Evolutionary conservation across 2,888 invertebrate species (phyloP).

Genomic region (Halictus ligatus): DNA sequence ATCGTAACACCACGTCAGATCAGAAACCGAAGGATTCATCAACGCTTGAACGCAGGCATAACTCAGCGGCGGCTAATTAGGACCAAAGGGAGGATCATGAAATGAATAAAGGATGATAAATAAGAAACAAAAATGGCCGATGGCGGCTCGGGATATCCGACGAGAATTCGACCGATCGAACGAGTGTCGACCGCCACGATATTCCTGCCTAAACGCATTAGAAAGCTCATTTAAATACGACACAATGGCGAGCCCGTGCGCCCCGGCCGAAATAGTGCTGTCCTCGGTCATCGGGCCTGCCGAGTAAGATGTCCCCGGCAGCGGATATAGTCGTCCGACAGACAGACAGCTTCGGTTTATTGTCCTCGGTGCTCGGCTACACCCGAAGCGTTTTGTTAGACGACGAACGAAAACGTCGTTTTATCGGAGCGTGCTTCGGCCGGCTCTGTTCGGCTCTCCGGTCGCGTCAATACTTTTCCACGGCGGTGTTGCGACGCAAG

Average conservation of each 20-base stretch:
- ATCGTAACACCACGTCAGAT: too few relatives aligned
- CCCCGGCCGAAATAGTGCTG: conserved; percentile 67
- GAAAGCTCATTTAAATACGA: conserved; percentile 81
- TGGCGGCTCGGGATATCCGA: too few relatives aligned
- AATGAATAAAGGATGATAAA: too few relatives aligned
- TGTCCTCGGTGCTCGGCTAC: not conserved
- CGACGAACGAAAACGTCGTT: not conserved
- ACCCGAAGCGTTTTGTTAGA: not conserved
- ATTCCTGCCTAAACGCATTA: conserved; percentile 77
- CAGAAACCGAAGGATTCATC: too few relatives aligned
- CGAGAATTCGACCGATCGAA: too few relatives aligned
- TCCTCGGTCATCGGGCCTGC: conserved; percentile 40
- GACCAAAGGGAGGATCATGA: too few relatives aligned
- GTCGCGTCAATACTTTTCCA: conserved; percentile 78
- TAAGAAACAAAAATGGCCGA: too few relatives aligned
- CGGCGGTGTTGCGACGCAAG: conserved; percentile 77
- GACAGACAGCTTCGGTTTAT: not conserved
- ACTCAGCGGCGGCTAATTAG: too few relatives aligned
- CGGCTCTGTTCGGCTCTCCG: conserved; percentile 1
- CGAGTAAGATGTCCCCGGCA: not conserved
- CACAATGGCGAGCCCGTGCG: conserved; percentile 74
- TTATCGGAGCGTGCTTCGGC: not conserved
- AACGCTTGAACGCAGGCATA: too few relatives aligned
- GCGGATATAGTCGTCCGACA: not conserved
- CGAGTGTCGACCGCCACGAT: conserved; percentile 67